Evolutionary conservation across 2,888 invertebrate genomes (phyloP).

Genomic region (Abscondita cerata): DNA sequence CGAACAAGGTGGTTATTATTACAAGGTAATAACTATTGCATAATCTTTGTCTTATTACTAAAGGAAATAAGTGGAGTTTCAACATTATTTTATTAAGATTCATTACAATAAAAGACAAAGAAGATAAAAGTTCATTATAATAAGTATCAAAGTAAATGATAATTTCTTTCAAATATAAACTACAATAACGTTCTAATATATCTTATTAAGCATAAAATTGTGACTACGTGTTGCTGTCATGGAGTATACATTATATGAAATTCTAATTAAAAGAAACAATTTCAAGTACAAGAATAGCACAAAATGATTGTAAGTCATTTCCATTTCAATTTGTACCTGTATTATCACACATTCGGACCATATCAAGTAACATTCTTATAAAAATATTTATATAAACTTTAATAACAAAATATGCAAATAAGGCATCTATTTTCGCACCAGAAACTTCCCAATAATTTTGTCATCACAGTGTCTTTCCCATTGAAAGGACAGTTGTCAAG

Average conservation of each 20-base stretch:
- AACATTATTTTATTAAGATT: no score
- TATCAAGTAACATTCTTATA: conserved; percentile 24
- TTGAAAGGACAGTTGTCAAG: no score
- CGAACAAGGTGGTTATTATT: no score
- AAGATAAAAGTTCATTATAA: neutral
- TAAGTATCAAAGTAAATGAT: no score
- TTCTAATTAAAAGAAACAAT: neutral
- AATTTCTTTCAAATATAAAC: no score
- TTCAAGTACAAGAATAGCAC: neutral
- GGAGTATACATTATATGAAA: no score
- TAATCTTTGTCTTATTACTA: no score
- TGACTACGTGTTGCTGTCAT: no score
- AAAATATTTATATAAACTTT: conserved; percentile 25
- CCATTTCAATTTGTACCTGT: conserved; percentile 16
- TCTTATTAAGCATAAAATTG: no score
- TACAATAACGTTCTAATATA: no score
- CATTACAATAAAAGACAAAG: neutral
- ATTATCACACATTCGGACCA: conserved; percentile 15
- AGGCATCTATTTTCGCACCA: conserved; percentile 30
- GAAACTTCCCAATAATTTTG: conserved; percentile 15
- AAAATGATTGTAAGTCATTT: neutral
- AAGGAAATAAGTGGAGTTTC: no score
- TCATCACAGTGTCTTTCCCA: conserved; percentile 27
- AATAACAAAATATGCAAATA: conserved; percentile 25
- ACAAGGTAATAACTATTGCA: no score